Base-by-base conservation (phyloP, 92 coral and sea anemone genomes). In the Epizoanthus ramosus region DNA sequence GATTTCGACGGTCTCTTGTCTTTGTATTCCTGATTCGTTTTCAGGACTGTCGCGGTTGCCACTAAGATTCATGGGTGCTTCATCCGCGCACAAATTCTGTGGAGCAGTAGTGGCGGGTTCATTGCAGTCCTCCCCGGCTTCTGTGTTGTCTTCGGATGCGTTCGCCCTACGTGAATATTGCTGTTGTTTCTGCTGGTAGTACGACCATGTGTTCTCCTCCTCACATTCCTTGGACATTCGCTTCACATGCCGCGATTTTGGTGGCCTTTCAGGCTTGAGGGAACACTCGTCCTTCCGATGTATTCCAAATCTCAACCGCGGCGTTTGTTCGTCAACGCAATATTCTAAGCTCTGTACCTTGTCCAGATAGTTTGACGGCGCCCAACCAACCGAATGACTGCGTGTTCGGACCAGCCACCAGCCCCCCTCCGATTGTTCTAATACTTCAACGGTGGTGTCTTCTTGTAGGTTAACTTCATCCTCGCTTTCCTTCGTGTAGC, bases 331-430 rank as follows among this genome's bases (percentile, higher is more conserved):
- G 28, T 60, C 54, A 6, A 15, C 16, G 15, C 24, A 17, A 60
- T 57, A 74, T 69, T 57, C 41, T 14, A 85, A 81, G 10, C 85
- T 90, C 58, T 83, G 85, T 23, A 79, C 84, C 52, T 85, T 87
- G 66, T 88, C 94, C 24, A 95, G 90, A 80, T 73, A 95, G 60
- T 94, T 95, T 24, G 98, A 93, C 16, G 98, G 98, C 73, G 98
- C 98, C 98, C 98, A 95, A 53, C 98, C 98, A 61, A 88, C 89
- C 18, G 95, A 90, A 47, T 72, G 82, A 71, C 91, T 87, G 16
- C 86, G 83, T 9, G 98, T 93, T 59, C 95, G 72, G 60, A 95
- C 98, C 25, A 88, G 85, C 98, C 98, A 95, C 98, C 98, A 95
- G 8, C 98, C 98, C 28, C 95, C 87, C 16, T 91, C 92, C 28